A percentile compares a stretch with the other conserved stretches of the same genome.
Evolutionary conservation across 2,797 vertebrate species (phyloP).

Genomic region (Sarcophilus harrisii): DNA sequence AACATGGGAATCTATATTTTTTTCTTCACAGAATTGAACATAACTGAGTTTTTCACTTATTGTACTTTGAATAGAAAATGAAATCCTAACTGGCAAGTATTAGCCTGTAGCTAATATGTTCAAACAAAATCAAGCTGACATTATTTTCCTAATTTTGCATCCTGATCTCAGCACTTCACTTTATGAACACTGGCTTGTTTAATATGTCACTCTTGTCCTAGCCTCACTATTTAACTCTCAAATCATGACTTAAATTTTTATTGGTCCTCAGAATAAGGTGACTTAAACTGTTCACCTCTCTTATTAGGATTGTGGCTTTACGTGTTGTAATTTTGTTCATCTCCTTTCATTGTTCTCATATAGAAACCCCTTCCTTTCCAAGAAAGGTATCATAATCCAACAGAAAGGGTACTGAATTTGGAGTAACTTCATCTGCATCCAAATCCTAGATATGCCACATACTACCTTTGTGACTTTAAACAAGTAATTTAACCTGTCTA

Average conservation of each 20-base stretch:
- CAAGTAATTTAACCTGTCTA: neutral
- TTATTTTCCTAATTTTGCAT: neutral
- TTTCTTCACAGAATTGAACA: neutral
- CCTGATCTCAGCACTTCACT: neutral
- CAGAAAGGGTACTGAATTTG: neutral
- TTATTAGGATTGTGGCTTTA: neutral
- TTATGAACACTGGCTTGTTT: neutral
- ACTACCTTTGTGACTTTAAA: neutral
- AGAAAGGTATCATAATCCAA: neutral
- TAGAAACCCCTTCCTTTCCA: neutral
- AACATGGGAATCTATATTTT: neutral
- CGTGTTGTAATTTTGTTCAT: neutral
- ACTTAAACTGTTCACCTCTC: neutral
- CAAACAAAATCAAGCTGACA: neutral
- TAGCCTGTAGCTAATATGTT: neutral
- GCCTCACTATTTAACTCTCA: neutral
- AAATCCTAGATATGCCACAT: neutral
- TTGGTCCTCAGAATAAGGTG: neutral
- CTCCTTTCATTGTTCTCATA: neutral
- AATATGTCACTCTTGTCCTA: neutral
- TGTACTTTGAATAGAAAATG: neutral
- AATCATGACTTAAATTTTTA: neutral
- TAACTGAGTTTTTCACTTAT: neutral
- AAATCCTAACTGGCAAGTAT: neutral
- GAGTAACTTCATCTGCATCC: neutral